phyloP scores from a whole-genome alignment of 2,113 vertebrate genomes.

The Hyperoodon ampullatus region DNA sequence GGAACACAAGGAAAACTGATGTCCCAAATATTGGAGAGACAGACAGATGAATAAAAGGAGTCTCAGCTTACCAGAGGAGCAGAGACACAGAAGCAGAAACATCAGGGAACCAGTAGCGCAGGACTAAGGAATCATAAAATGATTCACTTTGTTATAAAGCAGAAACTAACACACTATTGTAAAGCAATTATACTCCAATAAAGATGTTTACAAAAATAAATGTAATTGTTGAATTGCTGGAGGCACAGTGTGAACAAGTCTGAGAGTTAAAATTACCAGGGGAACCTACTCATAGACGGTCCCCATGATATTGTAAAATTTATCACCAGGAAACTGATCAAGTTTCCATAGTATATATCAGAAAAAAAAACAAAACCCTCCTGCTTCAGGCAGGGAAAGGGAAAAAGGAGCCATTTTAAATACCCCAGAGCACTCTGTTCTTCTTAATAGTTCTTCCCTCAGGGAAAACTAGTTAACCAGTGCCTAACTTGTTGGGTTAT shows the following conservation, averaged over 20 bases:
- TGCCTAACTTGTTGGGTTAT: not conserved
- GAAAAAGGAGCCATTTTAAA: not conserved
- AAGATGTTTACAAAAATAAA: too few relatives aligned
- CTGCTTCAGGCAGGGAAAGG: not conserved
- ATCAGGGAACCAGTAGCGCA: not conserved
- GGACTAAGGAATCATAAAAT: not conserved
- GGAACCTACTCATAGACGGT: not conserved
- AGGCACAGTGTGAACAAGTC: not conserved
- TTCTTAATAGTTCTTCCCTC: not conserved
- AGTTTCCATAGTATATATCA: not conserved
- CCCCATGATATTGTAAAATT: not conserved
- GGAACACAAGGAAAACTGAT: too few relatives aligned
- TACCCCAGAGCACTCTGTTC: not conserved
- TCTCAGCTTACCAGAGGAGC: not conserved
- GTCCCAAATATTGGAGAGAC: too few relatives aligned
- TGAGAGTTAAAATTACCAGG: not conserved
- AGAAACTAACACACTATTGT: too few relatives aligned
- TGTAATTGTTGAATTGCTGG: not conserved
- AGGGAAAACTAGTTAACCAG: not conserved
- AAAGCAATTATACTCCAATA: too few relatives aligned
- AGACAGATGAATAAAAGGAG: not conserved
- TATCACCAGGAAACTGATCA: not conserved
- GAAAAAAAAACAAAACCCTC: not conserved
- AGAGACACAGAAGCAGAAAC: not conserved
- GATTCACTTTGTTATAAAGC: too few relatives aligned